Base-by-base conservation (phyloP, 2,888 invertebrate species). In the Oxystoma pomonae region DNA sequence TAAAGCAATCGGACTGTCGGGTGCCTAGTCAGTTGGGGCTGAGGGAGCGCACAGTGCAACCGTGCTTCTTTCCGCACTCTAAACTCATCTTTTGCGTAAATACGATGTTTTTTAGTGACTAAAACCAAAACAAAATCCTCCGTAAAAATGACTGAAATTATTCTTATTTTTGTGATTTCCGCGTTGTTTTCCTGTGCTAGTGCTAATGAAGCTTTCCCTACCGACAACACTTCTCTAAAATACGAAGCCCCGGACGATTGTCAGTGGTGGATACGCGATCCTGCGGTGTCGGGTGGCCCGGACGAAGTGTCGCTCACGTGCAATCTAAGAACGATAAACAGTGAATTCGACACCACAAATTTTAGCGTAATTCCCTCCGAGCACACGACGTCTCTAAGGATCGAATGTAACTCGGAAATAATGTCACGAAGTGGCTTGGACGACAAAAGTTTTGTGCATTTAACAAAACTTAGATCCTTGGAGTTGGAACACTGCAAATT, bases 171-270 rank as follows among this genome's bases (percentile, higher is more conserved):
- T 12, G 35, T 35, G 12, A 7, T 7, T 35, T 12, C 12, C 35
- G 35, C 35, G 5, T 35, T 35, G 35, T 35, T 35, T 35, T 7
- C 12, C 12, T 35, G 35, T 16, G 53, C n/a, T 53, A 53, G 16
- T 16, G 53, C 19, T 16, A 53, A 63, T 35, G 70, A 71, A 60
- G 58, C 62, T 12, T 57, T 63, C 19, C 68, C 73, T 7, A 75
- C 74, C 16, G 79, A 79, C 69, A 75, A 77, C 68, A 78, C 79
- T 63, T 77, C 80, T 51, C 76, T 85, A 57, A 80, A 82, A 72
- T 91, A 92, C 80, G 92, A 92, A 80, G 90, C 92, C 68, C 93
- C 93, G 63, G 92, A 92, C 77, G 91, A 93, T 78, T 94, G 94
- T 75, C 89, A 90, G 76, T 90, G 90, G 90, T 87, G 87, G 86